Evolutionary conservation across 2,113 vertebrate genomes (phyloP), one percentile per base, ranked within the genome.

Genomic region (Callionymus lyra): DNA sequence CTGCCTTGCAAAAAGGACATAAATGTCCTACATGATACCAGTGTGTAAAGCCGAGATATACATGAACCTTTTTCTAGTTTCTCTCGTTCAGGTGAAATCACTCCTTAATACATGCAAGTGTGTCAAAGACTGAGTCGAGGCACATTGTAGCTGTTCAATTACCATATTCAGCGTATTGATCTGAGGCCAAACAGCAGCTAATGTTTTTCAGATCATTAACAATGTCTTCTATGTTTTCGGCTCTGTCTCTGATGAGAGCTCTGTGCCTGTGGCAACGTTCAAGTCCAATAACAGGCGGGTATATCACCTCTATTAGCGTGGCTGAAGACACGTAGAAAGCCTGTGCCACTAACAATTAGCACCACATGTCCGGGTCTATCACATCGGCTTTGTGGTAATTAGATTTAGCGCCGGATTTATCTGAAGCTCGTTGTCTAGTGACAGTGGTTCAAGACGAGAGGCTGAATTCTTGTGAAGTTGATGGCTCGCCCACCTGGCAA

Each of bases 301-400:
- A 19, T 38, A 57, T 57, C 45, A 14, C n/a, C 60, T 57, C 41
- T 49, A 64, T 64, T 39, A 54, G 49, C 45, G 12, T 16, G 55
- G 51, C 34, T 37, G 19, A 56, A 31, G 38, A 57, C 45, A 52
- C 6, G 1, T 37, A 50, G 41, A 66, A 36, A 59, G 39, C 36
- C 34, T 21, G 39, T 54, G 65, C 40, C 65, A 60, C 45, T 57
- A 57, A 63, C 55, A 57, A 58, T 74, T 66, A 66, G 33, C 39
- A 31, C 34, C 48, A 69, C 33, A 36, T 32, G 39, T 48, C 38
- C 48, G 41, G 44, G 51, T 63, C 47, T 35, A 47, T 73, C 66
- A 58, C 47, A 58, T 56, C 18, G 16, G 38, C 51, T 60, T 55
- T 49, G 44, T 49, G 52, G 46, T 66, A 42, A 66, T 60, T 39